A percentile compares a stretch with the other conserved stretches of the same genome.
phyloP scores from a whole-genome alignment of 2,888 invertebrate species.

The Chymomyza amoena region DNA sequence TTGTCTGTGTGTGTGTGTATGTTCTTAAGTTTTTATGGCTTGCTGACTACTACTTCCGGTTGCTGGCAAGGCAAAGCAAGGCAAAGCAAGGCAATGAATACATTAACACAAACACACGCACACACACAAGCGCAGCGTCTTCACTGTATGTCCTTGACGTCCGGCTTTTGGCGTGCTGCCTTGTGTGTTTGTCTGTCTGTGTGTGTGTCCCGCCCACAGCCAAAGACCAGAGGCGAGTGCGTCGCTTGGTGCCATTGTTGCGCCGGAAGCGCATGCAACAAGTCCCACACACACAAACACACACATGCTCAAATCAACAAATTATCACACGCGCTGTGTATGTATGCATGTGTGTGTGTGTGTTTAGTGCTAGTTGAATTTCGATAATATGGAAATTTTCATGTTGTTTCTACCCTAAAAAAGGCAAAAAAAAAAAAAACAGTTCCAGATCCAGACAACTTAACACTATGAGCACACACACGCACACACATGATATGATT shows the following conservation, averaged over 20 bases:
- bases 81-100: slow-evolving; percentile 70
- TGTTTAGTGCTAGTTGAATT: slow-evolving; percentile 59
- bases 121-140: slow-evolving; percentile 26
- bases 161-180: slow-evolving; percentile 50
- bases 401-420: slow-evolving; percentile 68
- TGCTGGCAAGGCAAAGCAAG: slow-evolving; percentile 26
- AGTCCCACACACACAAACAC: slow-evolving; percentile 35
- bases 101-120: slow-evolving; percentile 67
- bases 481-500: background rate
- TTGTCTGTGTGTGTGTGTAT: slow-evolving; percentile 26
- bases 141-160: slow-evolving; percentile 55
- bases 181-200: slow-evolving; percentile 31
- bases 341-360: slow-evolving; percentile 19
- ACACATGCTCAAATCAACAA: slow-evolving; percentile 52
- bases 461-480: slow-evolving; percentile 26
- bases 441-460: slow-evolving; percentile 40
- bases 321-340: slow-evolving; percentile 50
- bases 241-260: slow-evolving; percentile 49
- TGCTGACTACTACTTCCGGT: slow-evolving; percentile 74
- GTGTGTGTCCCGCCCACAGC: slow-evolving; percentile 14
- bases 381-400: slow-evolving; percentile 78
- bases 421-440: background rate
- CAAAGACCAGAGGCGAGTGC: background rate
- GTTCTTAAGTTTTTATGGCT: slow-evolving; percentile 72
- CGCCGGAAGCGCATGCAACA: slow-evolving; percentile 58